Evolutionary conservation across 2,888 invertebrate species (phyloP).

Genomic region (Hipparchia semele): DNA sequence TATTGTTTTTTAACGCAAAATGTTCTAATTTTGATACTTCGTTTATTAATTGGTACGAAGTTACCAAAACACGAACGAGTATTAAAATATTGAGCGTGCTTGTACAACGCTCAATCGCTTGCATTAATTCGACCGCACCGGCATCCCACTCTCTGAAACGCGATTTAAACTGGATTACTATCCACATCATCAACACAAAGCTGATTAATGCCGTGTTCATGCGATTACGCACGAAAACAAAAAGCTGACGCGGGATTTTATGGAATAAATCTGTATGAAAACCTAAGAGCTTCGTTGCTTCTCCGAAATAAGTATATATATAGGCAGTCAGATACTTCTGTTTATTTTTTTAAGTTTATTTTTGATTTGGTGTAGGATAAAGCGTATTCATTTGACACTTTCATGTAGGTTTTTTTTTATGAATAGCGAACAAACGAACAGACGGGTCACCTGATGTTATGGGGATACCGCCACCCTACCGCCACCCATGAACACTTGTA

Average conservation of each 20-base stretch:
- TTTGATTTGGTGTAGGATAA: too few relatives aligned
- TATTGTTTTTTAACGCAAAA: too few relatives aligned
- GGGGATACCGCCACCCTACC: too few relatives aligned
- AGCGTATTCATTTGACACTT: too few relatives aligned
- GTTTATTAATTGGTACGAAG: too few relatives aligned
- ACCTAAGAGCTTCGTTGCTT: conserved; percentile 9
- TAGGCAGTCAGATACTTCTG: too few relatives aligned
- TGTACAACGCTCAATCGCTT: conserved; percentile 20
- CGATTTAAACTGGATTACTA: conserved; percentile 42
- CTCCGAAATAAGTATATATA: conserved; percentile 2
- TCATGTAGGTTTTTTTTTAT: too few relatives aligned
- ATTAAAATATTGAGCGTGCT: background rate
- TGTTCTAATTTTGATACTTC: too few relatives aligned
- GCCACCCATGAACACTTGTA: too few relatives aligned
- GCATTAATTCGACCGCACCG: conserved; percentile 29
- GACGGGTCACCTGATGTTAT: too few relatives aligned
- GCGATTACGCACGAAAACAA: conserved; percentile 30
- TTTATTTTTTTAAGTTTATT: too few relatives aligned
- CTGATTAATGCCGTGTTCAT: conserved; percentile 40
- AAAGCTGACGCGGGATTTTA: conserved; percentile 25
- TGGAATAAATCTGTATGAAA: conserved; percentile 21
- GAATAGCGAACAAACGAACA: too few relatives aligned
- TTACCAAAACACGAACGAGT: background rate
- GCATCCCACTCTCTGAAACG: conserved; percentile 30
- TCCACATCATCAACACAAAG: conserved; percentile 39